Evolutionary conservation across 1,140 invertebrate genomes (phyloP).

Genomic region (Drosophila albomicans): DNA sequence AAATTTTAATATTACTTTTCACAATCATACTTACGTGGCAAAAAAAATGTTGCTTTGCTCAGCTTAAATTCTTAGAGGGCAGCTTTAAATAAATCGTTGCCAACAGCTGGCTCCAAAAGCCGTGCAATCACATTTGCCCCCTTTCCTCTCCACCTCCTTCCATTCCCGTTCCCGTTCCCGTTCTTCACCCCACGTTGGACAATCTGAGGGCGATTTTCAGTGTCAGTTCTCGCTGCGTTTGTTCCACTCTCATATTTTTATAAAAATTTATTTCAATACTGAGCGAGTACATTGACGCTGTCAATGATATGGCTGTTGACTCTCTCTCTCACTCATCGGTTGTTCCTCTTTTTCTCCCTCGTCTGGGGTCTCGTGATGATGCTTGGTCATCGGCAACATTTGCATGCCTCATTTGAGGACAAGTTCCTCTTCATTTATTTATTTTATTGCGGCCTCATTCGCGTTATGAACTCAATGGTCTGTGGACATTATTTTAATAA

Average conservation of each 20-base stretch:
- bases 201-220: neutral
- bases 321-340: slow-evolving; percentile 1
- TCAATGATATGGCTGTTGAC: slow-evolving; percentile 39
- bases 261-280: slow-evolving; percentile 71
- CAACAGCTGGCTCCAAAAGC: slow-evolving; percentile 36
- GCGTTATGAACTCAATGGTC: slow-evolving; percentile 84
- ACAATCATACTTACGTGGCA: too few species aligned
- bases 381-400: slow-evolving; percentile 58
- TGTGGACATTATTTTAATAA: slow-evolving; percentile 83
- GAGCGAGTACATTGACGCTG: slow-evolving; percentile 43
- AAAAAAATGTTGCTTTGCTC: too few species aligned
- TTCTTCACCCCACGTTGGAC: neutral
- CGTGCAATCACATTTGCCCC: slow-evolving; percentile 24
- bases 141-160: too few species aligned
- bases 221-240: neutral
- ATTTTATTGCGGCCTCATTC: slow-evolving; percentile 85
- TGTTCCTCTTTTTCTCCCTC: slow-evolving; percentile 1
- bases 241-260: slow-evolving; percentile 26
- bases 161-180: neutral
- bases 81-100: slow-evolving; percentile 26
- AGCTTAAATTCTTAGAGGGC: neutral
- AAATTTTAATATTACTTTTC: too few species aligned
- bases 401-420: slow-evolving; percentile 81
- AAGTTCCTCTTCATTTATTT: slow-evolving; percentile 84
- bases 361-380: neutral